phyloP scores from a whole-genome alignment of 2,888 invertebrate species.

The Macrophya annulata region DNA sequence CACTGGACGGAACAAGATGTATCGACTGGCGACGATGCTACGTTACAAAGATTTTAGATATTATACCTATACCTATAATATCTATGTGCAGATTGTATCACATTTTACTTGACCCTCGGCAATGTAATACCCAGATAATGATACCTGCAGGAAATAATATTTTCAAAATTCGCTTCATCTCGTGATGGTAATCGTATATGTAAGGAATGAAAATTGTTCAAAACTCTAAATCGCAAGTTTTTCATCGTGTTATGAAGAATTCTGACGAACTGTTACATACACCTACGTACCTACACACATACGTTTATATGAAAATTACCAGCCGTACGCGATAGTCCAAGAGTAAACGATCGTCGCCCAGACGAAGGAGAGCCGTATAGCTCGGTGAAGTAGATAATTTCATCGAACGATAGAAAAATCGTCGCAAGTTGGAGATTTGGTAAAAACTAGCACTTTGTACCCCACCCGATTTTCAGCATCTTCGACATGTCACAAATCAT shows the following conservation, averaged over 20 bases:
- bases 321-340: background rate
- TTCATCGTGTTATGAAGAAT: background rate
- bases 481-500: constrained; percentile 37
- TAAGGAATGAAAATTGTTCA: background rate
- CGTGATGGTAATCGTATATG: background rate
- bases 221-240: background rate
- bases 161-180: background rate
- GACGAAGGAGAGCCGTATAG: constrained; percentile 12
- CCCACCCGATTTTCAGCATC: constrained; percentile 43
- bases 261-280: background rate
- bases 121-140: background rate
- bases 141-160: background rate
- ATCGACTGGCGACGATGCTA: constrained; percentile 27
- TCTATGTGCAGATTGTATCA: background rate
- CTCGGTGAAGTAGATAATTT: constrained; percentile 34
- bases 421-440: constrained; percentile 15
- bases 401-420: constrained; percentile 40
- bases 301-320: background rate
- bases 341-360: constrained; percentile 34
- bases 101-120: constrained; percentile 1
- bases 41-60: constrained; percentile 15
- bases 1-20: constrained; percentile 44
- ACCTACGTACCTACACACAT: too few relatives aligned
- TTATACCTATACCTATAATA: background rate
- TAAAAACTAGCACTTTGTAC: constrained; percentile 31